Evolutionary conservation across 1,140 invertebrate species (phyloP).

Genomic region (Probaryconus sp.): DNA sequence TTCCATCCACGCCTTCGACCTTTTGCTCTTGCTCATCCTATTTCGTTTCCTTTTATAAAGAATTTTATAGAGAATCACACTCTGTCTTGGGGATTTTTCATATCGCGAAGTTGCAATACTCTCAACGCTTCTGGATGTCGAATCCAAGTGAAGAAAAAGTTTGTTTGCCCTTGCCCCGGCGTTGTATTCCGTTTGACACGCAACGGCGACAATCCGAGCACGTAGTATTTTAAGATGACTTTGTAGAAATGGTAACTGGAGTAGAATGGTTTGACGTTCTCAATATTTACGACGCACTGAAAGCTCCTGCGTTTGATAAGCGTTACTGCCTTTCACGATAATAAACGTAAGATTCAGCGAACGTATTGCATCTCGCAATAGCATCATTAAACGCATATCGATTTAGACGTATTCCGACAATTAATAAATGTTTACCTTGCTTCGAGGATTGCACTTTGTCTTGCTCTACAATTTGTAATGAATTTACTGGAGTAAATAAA

Average conservation of each 20-base stretch:
- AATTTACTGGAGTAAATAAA: too few relatives aligned
- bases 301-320: slow-evolving; percentile 55
- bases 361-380: slow-evolving; percentile 35
- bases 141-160: slow-evolving; percentile 24
- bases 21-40: slow-evolving; percentile 28
- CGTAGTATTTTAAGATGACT: slow-evolving; percentile 53
- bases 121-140: slow-evolving; percentile 27
- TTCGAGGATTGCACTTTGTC: too few relatives aligned
- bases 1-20: slow-evolving; percentile 9
- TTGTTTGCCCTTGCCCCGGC: slow-evolving; percentile 49
- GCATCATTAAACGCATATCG: slow-evolving; percentile 27
- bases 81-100: slow-evolving; percentile 44
- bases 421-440: too few relatives aligned
- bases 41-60: slow-evolving; percentile 29
- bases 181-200: slow-evolving; percentile 50
- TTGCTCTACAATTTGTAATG: too few relatives aligned
- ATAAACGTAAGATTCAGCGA: slow-evolving; percentile 44
- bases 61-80: slow-evolving; percentile 48
- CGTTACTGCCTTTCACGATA: slow-evolving; percentile 44
- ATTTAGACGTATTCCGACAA: slow-evolving; percentile 36
- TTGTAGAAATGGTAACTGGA: slow-evolving; percentile 46
- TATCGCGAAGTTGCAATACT: slow-evolving; percentile 30
- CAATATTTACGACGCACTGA: slow-evolving; percentile 46
- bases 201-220: slow-evolving; percentile 41
- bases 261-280: slow-evolving; percentile 35